These are phyloP conservation scores for Siphlonurus alternatus DNA, from an alignment of 2,888 invertebrate species.

Conservation along the genomic window DNA sequence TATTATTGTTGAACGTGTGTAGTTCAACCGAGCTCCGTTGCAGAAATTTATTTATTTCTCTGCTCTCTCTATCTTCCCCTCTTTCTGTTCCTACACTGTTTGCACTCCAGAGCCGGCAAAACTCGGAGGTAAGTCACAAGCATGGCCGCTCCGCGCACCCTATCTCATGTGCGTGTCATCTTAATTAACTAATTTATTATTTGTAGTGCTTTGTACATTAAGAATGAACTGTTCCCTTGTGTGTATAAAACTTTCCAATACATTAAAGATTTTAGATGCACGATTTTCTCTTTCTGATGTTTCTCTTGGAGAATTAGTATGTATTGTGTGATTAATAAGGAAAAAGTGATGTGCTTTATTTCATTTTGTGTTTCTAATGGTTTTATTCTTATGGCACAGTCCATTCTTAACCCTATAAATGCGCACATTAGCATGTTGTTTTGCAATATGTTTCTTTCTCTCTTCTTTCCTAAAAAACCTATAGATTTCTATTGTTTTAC, in stretches of 20 bases:
- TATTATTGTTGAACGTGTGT: too few relatives aligned
- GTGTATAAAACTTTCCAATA: neutral
- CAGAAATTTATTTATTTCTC: neutral
- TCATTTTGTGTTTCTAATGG: neutral
- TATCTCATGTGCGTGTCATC: neutral
- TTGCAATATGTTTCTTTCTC: too few relatives aligned
- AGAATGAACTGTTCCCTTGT: neutral
- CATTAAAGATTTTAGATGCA: neutral
- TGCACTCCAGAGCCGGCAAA: neutral
- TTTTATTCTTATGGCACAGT: neutral
- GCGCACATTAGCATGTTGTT: too few relatives aligned
- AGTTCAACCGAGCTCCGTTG: too few relatives aligned
- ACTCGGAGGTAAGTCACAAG: neutral
- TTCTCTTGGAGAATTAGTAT: too few relatives aligned
- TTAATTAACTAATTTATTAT: neutral
- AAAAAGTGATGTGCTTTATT: too few relatives aligned
- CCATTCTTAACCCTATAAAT: neutral
- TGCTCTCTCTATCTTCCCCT: constrained; percentile 1
- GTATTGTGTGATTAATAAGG: too few relatives aligned
- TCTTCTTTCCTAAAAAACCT: too few relatives aligned
- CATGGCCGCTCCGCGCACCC: neutral
- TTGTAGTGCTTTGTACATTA: neutral
- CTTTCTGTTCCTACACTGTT: neutral
- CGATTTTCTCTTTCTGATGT: neutral
- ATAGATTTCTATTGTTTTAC: too few relatives aligned